Evolutionary conservation across 2,888 invertebrate species (phyloP), one percentile per base, ranked within the genome.

Genomic region (Sericinus montela): DNA sequence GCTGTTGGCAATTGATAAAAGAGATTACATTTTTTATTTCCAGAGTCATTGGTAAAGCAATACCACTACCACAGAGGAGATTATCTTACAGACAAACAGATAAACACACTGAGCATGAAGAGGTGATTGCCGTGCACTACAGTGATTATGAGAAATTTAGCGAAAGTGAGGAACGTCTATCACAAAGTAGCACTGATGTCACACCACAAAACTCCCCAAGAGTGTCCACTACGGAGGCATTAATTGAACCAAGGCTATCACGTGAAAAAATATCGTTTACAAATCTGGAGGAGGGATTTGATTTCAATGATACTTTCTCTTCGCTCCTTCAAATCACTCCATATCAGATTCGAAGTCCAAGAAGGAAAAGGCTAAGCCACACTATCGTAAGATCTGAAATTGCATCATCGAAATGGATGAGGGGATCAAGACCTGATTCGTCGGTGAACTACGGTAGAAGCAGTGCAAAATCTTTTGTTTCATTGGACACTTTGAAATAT

Each of bases 351-450:
- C 69, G 76, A 32, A 87, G 81, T 54, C 85, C 85, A 0, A 70
- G 72, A 19, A 78, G 73, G 51, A 83, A 81, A 58, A 74, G 73
- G 45, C 78, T 75, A 30, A 81, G 74, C 51, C 79, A 77, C 1
- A 80, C 81, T 1, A 78, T 89, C 45, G 54, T 89, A 10, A 76
- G 80, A 62, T 89, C 89, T 1, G 89, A 89, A 46, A 60, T 88
- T 11, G 84, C 84, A 1, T 89, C 89, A 0, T 89, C 88, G 0
- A 67, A 75, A n/a, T 89, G 89, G 89, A 84, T 86, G 82, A 72
- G 77, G 45, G 74, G 69, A 38, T 69, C 72, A 0, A 70, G 86
- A 52, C 86, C 88, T 0, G 88, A 89, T 45, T 87, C 87, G 0
- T 80, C 87, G 1, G 55, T 76, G 2, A 79, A 81, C 62, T 78